Base-by-base conservation (phyloP, 37 sponge, comb jelly and placozoan genomes). In the Halisarca cf. caerulea region DNA sequence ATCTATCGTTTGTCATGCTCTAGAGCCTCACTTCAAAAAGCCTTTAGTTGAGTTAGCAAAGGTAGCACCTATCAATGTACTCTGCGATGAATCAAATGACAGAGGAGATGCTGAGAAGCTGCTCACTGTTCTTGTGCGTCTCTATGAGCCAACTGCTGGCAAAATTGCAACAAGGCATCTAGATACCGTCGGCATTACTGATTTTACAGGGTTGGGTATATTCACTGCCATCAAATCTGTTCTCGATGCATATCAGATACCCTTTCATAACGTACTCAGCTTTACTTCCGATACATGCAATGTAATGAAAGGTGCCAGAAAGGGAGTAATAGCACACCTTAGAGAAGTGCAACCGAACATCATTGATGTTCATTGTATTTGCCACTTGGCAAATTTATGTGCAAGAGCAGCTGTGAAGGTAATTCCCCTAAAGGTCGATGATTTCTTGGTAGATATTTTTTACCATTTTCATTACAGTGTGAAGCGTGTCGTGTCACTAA, bases 381-480 rank as follows among this genome's bases (percentile, higher is more conserved):
- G 87, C 28, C 81, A 80, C 30, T 11, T 80, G 14, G 70, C 69
- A 30, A 66, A 45, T 45, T 53, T 86, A 23, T 79, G 81, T 78
- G 69, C 62, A 38, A 86, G 79, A 73, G 47, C 78, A 55, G 78
- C 85, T 59, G 80, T 79, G 21, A 86, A 86, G 60, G 55, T 23
- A 38, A 36, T 86, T 1, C 81, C 87, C 23, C 15, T 78, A 15
- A 78, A 78, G 59, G 59, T 86, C 2, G 87, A 80, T 80, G 72
- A 80, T 1, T 38, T 86, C 1, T 74, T 86, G 20, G 74, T 80
- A 34, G 86, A 86, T 39, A 79, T 86, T 30, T 80, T 58, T 66
- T 80, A 64, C 32, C 81, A 86, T 53, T 86, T 80, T 33, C 72
- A 54, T 35, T 23, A 79, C 37, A 86, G 86, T 62, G 86, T 86